phyloP scores from a whole-genome alignment of 2,113 vertebrate genomes.

The Phylloscopus trochilus region DNA sequence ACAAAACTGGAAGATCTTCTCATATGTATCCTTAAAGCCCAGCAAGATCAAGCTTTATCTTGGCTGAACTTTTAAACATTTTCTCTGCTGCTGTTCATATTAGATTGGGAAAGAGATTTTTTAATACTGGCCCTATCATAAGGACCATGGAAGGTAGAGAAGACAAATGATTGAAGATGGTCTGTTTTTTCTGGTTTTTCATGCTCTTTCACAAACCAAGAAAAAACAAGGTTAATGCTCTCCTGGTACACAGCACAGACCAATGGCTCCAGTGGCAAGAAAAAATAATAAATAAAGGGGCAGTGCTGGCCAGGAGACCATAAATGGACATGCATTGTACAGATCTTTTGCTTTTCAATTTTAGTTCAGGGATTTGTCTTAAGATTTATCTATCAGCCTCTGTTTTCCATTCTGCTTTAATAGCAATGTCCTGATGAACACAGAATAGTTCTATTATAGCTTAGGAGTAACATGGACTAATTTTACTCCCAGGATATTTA shows the following conservation, averaged over 20 bases:
- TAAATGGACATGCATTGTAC: neutral
- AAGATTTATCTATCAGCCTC: neutral
- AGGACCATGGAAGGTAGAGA: neutral
- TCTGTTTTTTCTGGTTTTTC: neutral
- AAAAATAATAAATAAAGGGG: neutral
- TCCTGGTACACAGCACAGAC: neutral
- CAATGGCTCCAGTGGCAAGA: neutral
- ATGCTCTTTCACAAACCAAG: neutral
- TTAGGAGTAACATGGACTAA: neutral
- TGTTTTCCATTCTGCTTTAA: neutral
- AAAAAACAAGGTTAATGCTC: neutral
- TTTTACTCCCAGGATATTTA: neutral
- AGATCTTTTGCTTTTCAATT: neutral
- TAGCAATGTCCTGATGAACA: neutral
- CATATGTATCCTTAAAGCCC: neutral
- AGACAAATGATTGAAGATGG: neutral
- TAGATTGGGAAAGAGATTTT: neutral
- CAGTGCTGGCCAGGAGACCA: neutral
- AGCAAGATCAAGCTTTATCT: neutral
- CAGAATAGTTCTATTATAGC: neutral
- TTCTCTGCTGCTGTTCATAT: neutral
- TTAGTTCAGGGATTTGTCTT: neutral
- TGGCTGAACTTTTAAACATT: neutral
- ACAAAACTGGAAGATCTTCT: neutral
- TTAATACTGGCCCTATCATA: neutral